These are phyloP conservation scores for Stegostoma tigrinum DNA, from an alignment of 2,113 vertebrate species.

Conservation along the genomic window DNA sequence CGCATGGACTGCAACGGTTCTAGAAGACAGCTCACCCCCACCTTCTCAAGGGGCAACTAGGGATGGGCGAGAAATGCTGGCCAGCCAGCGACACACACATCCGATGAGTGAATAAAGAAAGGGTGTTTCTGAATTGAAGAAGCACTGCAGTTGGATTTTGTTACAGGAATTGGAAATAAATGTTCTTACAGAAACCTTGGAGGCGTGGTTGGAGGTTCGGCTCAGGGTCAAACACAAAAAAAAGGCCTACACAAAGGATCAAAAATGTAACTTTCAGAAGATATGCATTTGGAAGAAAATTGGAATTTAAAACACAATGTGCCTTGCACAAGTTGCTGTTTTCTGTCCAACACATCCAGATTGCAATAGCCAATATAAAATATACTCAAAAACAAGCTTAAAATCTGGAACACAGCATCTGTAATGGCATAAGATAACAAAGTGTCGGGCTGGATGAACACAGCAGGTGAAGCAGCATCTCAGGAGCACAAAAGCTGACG, in stretches of 20 bases:
- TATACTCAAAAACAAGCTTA: background rate
- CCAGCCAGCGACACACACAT: too few species aligned
- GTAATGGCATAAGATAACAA: too few species aligned
- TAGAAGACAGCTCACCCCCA: too few species aligned
- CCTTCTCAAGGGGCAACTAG: too few species aligned
- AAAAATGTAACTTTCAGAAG: background rate
- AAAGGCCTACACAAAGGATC: background rate
- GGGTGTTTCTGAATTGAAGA: background rate
- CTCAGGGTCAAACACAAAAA: background rate
- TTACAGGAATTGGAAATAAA: background rate
- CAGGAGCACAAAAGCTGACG: too few species aligned
- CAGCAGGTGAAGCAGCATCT: too few species aligned
- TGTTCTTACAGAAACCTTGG: background rate
- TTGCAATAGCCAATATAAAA: background rate
- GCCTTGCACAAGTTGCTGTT: background rate
- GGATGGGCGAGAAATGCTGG: too few species aligned
- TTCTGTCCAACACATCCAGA: background rate
- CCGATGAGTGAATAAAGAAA: too few species aligned
- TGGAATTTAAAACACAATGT: background rate
- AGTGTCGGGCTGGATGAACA: too few species aligned
- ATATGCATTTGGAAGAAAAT: background rate
- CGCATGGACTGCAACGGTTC: too few species aligned
- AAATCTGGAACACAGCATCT: background rate
- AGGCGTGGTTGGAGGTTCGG: background rate
- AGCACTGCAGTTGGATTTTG: background rate